Percentiles rank a stretch among this genome's conserved stretches.
phyloP scores from a whole-genome alignment of 2,797 vertebrate species.

The Takifugu ocellatus region DNA sequence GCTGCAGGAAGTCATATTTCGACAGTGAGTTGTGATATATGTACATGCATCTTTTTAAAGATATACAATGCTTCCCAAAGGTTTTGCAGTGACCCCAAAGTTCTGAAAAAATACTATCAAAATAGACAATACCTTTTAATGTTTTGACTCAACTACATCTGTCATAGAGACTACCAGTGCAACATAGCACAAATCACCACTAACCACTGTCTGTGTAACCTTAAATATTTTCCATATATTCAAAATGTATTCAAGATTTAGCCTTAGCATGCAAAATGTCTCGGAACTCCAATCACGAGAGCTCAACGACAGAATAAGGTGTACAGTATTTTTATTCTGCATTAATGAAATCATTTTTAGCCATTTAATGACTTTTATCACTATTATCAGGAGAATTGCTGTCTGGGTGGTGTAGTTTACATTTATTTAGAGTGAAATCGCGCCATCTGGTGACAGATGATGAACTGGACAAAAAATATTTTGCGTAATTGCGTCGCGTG shows the following conservation, averaged over 20 bases:
- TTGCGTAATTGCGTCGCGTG: too few relatives aligned
- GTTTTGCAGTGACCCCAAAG: not conserved
- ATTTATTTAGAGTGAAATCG: conserved; percentile 6
- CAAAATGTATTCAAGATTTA: conserved; percentile 38
- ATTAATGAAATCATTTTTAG: not conserved
- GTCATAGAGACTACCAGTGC: not conserved
- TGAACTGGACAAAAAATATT: conserved; percentile 7
- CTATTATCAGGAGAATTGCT: not conserved
- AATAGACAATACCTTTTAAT: not conserved
- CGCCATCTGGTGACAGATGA: conserved; percentile 49
- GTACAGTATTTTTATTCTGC: not conserved
- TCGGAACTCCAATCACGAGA: not conserved
- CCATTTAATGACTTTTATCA: not conserved
- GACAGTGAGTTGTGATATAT: conserved; percentile 22
- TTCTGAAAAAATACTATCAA: not conserved
- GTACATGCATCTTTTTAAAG: conserved; percentile 1
- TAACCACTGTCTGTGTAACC: conserved; percentile 21
- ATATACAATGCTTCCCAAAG: not conserved
- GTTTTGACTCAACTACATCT: not conserved
- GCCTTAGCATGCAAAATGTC: conserved; percentile 18
- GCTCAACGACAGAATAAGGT: not conserved
- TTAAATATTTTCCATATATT: conserved; percentile 55
- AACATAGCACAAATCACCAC: not conserved
- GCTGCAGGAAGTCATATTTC: conserved; percentile 50
- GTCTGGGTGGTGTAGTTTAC: too few relatives aligned